Evolutionary conservation across 2,888 invertebrate genomes (phyloP).

Genomic region (Lymantria monacha): DNA sequence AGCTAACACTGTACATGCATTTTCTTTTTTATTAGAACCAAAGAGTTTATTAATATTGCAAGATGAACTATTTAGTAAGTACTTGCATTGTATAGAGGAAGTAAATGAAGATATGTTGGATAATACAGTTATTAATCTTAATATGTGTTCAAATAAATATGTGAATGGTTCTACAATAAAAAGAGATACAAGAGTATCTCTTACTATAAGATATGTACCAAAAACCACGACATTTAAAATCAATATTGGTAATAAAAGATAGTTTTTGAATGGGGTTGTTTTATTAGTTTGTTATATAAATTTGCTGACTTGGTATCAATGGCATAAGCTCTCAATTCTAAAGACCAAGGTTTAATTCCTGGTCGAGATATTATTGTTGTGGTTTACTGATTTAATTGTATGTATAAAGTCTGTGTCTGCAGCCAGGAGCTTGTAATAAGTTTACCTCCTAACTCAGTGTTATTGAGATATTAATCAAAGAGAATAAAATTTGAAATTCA

Average conservation of each 20-base stretch:
- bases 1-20: conserved; percentile 64
- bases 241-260: conserved; percentile 78
- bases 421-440: no score
- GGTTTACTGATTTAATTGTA: no score
- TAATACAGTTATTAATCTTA: conserved; percentile 84
- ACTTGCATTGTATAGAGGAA: conserved; percentile 94
- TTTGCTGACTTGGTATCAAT: background rate
- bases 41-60: conserved; percentile 93
- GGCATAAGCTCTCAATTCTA: background rate
- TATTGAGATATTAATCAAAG: no score
- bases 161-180: conserved; percentile 78
- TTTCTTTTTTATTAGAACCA: conserved; percentile 91
- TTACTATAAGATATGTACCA: conserved; percentile 96
- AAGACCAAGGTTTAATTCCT: no score
- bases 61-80: conserved; percentile 90
- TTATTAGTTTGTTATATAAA: background rate
- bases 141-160: conserved; percentile 82
- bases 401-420: no score
- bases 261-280: conserved; percentile 12
- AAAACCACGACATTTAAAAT: conserved; percentile 90
- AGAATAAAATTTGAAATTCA: no score
- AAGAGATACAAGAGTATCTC: conserved; percentile 89
- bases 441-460: no score
- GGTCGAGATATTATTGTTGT: no score
- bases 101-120: conserved; percentile 84